Base-by-base conservation (phyloP, 2,797 vertebrate species). In the Cyclura pinguis region DNA sequence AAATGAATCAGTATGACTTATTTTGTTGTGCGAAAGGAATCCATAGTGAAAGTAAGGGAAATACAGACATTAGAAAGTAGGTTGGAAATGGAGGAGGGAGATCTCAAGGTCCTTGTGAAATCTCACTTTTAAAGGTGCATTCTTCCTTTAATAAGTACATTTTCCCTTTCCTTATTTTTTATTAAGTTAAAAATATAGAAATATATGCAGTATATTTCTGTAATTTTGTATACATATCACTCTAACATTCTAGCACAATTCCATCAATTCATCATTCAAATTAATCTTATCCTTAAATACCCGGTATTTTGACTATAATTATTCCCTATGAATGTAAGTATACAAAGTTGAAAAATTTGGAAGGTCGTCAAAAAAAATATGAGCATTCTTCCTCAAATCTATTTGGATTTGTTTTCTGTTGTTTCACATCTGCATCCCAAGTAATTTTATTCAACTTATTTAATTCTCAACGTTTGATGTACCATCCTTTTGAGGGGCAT, bases 91-190 rank as follows among this genome's bases (percentile, higher is more conserved):
- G n/a, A 52, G 50, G 80, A 4, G 35, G 72, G 67, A 8, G 24
- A 12, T 3, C 4, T 83, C 18, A 52, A 29, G 59, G 42, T 59
- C 14, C 38, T 67, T 59, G 29, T 47, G 35, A n/a, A 50, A 81
- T 50, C 73, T 90, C 62, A 81, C 52, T 80, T 80, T 85, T 47
- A 72, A 72, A 50, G 55, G 69, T 76, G 80, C 88, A 90, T 80
- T 89, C 89, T 76, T 90, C 69, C 77, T 82, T 90, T 86, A 35
- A 76, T 77, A 67, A 78, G 59, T 84, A 82, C n/a, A 82, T 84
- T 69, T 62, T 20, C 76, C 27, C 47, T 55, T 77, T 77, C 42
- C 73, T 73, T 38, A 59, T 59, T 82, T 73, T 69, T 73, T 69
- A 74, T 59, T 74, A 82, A 57, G 78, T 74, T 85, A 74, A 87